A percentile compares a stretch with the other conserved stretches of the same genome.
Evolutionary conservation across 2,888 invertebrate genomes (phyloP).

Genomic region (Scrobipalpa costella): DNA sequence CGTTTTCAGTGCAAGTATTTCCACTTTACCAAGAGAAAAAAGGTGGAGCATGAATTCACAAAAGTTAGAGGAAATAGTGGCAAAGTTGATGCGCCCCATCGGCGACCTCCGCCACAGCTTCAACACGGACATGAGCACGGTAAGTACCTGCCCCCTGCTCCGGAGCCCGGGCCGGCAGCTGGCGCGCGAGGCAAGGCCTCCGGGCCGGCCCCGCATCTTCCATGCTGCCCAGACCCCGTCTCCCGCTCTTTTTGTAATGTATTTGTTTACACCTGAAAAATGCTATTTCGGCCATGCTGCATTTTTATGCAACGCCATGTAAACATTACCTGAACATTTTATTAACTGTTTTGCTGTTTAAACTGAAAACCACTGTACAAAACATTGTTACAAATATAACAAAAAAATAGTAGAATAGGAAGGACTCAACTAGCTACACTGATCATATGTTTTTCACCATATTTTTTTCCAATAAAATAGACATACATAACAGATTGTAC

Average conservation of each 20-base stretch:
- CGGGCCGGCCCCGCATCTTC: conserved; percentile 16
- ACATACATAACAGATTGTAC: no score
- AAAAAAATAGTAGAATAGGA: no score
- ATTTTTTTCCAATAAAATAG: no score
- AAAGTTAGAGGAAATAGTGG: conserved; percentile 69
- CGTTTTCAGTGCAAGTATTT: conserved; percentile 63
- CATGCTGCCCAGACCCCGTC: conserved; percentile 17
- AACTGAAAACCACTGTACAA: no score
- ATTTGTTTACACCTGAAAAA: conserved; percentile 8
- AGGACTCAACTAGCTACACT: no score
- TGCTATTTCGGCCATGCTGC: background rate
- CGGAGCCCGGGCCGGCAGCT: conserved; percentile 12
- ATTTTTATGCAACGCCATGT: conserved; percentile 6
- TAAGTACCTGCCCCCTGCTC: conserved; percentile 45
- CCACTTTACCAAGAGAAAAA: conserved; percentile 56
- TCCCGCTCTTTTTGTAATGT: background rate
- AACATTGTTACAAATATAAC: no score
- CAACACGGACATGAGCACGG: conserved; percentile 71
- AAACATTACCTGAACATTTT: background rate
- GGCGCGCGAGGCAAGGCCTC: conserved; percentile 14
- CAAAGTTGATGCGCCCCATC: conserved; percentile 72
- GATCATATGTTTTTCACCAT: no score
- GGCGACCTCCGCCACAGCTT: conserved; percentile 67
- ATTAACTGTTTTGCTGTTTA: no score
- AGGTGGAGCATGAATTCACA: conserved; percentile 76